Base-by-base conservation (phyloP, 2,797 vertebrate genomes). In the Chiloscyllium punctatum region DNA sequence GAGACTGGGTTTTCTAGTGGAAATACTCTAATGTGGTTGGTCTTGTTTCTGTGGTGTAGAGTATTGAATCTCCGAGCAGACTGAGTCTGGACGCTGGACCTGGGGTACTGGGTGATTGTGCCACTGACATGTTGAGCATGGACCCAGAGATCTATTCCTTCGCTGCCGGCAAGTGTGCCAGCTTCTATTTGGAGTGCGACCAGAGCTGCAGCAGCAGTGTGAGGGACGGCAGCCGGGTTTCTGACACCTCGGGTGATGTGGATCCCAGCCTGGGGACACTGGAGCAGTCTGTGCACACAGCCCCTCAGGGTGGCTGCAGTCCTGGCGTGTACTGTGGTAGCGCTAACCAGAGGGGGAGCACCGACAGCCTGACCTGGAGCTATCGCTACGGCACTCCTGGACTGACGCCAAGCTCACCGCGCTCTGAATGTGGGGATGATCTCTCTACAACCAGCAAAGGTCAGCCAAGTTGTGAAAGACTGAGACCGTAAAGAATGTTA, bases 151-250 rank as follows among this genome's bases (percentile, higher is more conserved):
- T 16, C 48, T 51, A 13, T 48, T 92, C 96, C 18, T 98, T 97
- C 69, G 6, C 97, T 96, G 97, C 97, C 0, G 97, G 97, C 30
- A 97, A 96, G 37, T 97, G 96, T 27, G 96, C 96, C 95, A 97
- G 97, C 79, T 97, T 98, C 96, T 97, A 97, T 90, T 96, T 95
- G 6, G 95, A 96, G 27, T 69, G 74, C 7, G 95, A 62, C n/a
- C 51, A 33, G 96, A 96, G 96, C 0, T 37, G 96, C 0, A 4
- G 96, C 3, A 77, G 79, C 53, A 96, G 71, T 91, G 96, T 96
- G 94, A 95, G 86, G 79, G 96, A 95, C 53, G 95, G 0, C 23
- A 96, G 96, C 51, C 96, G 95, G 0, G 95, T 96, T 57, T 96
- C 95, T 1, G 21, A 69, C 0, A 74, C 25, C 95, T 95, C 94